phyloP scores from a whole-genome alignment of 1,140 invertebrate genomes.

The Lasaia peninsularis region DNA sequence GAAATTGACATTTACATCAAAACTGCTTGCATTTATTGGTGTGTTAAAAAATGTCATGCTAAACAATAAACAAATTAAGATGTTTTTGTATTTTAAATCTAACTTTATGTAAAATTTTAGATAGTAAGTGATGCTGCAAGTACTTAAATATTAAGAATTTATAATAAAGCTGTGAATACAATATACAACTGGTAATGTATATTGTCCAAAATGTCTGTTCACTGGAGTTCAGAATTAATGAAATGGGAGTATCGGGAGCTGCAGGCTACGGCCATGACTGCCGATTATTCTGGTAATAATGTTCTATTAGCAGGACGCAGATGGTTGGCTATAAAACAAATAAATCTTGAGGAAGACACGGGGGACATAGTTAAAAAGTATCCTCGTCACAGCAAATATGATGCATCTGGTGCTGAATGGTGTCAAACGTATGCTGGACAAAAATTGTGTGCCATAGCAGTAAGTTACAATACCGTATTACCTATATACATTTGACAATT shows the following conservation, averaged over 20 bases:
- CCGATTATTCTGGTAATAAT: slow-evolving; percentile 90
- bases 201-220: slow-evolving; percentile 55
- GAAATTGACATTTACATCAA: too few relatives aligned
- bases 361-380: slow-evolving; percentile 87
- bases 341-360: slow-evolving; percentile 84
- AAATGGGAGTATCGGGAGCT: slow-evolving; percentile 78
- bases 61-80: background rate
- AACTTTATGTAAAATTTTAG: too few relatives aligned
- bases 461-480: slow-evolving; percentile 81
- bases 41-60: too few relatives aligned
- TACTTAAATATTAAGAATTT: too few relatives aligned
- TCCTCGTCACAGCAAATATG: slow-evolving; percentile 94
- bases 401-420: slow-evolving; percentile 94
- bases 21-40: too few relatives aligned
- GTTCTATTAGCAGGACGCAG: slow-evolving; percentile 90
- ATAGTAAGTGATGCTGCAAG: too few relatives aligned
- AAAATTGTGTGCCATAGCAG: slow-evolving; percentile 92
- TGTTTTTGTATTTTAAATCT: too few relatives aligned
- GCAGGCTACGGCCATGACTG: slow-evolving; percentile 94
- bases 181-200: slow-evolving; percentile 18
- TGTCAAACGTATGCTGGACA: slow-evolving; percentile 88
- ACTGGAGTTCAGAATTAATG: slow-evolving; percentile 74
- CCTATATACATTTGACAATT: too few relatives aligned
- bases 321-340: slow-evolving; percentile 88
- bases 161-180: background rate